Evolutionary conservation across 2,888 invertebrate genomes (phyloP), one percentile per base, ranked within the genome.

Genomic region (Arge pagana): DNA sequence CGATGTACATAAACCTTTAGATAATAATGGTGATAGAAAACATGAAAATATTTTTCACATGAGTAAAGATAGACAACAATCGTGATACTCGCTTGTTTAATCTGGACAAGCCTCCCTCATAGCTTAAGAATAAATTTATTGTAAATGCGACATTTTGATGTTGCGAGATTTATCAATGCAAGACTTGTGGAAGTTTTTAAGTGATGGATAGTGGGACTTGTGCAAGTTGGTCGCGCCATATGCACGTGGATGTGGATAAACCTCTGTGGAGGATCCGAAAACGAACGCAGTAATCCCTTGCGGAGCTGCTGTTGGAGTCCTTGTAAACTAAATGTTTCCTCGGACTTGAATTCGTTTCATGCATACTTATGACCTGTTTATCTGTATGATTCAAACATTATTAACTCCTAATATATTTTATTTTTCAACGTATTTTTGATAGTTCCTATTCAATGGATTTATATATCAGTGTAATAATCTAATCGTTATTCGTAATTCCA

Each of bases 31-130:
- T 53, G 53, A 57, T 55, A 56, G 54, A 13, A 43, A 48, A 52
- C 28, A 31, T 18, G 36, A 30, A 43, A 48, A 48, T 48, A 16
- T 30, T 13, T 13, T 13, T 42, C 41, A 19, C 30, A 33, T 54
- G 16, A 50, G 49, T 15, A 51, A 56, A 30, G 16, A 57, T 28
- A 63, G 50, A 55, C 65, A 67, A 52, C 67, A 71, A 61, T 72
- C 71, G 67, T 73, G 70, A 73, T 73, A 71, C 54, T 54, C 40
- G 48, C 28, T 52, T n/a, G 35, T 23, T 16, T 15, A 33, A 19
- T 33, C 11, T 31, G 35, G 5, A 23, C 13, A 23, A 45, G 24
- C 35, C 23, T 45, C 33, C 31, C 24, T 33, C 24, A 23, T 33
- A 13, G 24, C 7, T 45, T 45, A 16, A 10, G 18, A 33, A 13